Conservation (phyloP, 2,797 vertebrate genomes). For the Coreius guichenoti region DNA sequence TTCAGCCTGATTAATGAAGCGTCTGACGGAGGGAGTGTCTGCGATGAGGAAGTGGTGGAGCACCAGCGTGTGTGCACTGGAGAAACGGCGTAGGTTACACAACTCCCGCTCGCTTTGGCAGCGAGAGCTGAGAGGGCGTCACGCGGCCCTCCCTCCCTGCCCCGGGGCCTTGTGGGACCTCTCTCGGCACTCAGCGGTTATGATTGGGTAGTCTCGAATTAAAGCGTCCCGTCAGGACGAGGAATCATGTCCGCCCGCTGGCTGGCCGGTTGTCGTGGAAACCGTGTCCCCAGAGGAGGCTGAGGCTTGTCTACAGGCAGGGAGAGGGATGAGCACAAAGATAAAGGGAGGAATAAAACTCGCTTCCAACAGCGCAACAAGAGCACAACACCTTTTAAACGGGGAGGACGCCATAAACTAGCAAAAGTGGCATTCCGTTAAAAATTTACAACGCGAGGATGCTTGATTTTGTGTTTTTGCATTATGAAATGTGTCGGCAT, state of each 20-base stretch:
- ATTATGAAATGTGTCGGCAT: neutral
- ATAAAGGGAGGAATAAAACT: conserved; percentile 27
- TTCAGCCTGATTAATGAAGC: conserved; percentile 69
- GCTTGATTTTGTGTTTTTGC: neutral
- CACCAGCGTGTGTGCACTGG: conserved; percentile 71
- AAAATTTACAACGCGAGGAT: neutral
- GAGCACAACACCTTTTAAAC: conserved; percentile 1
- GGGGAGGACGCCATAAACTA: neutral
- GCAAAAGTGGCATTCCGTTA: neutral
- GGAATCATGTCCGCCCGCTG: conserved; percentile 66
- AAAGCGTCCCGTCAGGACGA: conserved; percentile 67
- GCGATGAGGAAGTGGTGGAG: conserved; percentile 70
- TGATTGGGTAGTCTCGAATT: conserved; percentile 73
- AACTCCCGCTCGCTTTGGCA: conserved; percentile 76
- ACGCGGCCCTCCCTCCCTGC: conserved; percentile 35
- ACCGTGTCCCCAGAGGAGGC: conserved; percentile 73
- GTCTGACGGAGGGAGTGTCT: conserved; percentile 75
- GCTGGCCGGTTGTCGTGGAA: conserved; percentile 68
- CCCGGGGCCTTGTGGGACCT: conserved; percentile 57
- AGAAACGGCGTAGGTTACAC: conserved; percentile 80
- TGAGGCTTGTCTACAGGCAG: conserved; percentile 62
- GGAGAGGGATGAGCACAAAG: conserved; percentile 42
- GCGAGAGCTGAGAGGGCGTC: conserved; percentile 47
- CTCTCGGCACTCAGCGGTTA: conserved; percentile 64
- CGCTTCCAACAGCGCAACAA: conserved; percentile 36